Conservation (phyloP, 2,113 vertebrate genomes). For the Labrus mixtus region DNA sequence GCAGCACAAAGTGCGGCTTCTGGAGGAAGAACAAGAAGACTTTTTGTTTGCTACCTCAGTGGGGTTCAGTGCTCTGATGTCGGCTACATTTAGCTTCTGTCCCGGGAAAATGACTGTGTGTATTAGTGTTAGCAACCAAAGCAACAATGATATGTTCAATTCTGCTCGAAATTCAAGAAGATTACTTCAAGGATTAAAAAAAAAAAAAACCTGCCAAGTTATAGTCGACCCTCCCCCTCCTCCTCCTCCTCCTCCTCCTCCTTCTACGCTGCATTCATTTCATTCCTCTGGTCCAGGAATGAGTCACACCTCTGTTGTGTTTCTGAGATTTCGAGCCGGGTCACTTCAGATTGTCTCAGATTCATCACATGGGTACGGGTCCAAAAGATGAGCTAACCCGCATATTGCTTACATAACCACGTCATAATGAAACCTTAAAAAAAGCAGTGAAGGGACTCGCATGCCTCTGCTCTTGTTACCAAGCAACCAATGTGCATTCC, state of each 20-base stretch:
- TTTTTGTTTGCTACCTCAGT: constrained; percentile 68
- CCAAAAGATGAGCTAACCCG: constrained; percentile 48
- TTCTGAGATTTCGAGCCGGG: constrained; percentile 49
- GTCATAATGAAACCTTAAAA: constrained; percentile 71
- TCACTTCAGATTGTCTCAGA: constrained; percentile 24
- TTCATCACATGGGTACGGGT: constrained; percentile 36
- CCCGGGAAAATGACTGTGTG: constrained; percentile 51
- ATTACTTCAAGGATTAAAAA: constrained; percentile 36
- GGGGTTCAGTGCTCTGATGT: constrained; percentile 61
- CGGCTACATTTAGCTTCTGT: constrained; percentile 58
- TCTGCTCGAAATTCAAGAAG: constrained; percentile 33
- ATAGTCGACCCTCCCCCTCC: too few species aligned
- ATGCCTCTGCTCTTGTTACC: constrained; percentile 75
- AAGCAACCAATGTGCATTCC: constrained; percentile 79
- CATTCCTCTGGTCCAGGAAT: neutral
- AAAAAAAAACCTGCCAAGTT: constrained; percentile 1
- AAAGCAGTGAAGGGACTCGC: constrained; percentile 45
- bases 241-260: neutral
- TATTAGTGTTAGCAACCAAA: constrained; percentile 46
- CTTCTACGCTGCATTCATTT: neutral
- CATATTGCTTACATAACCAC: constrained; percentile 52
- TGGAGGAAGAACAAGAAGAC: constrained; percentile 69
- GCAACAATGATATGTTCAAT: constrained; percentile 28
- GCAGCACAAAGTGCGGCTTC: constrained; percentile 70
- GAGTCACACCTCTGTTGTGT: constrained; percentile 42